Base-by-base conservation (phyloP, 2,888 invertebrate genomes). In the Eretmocerus hayati region DNA sequence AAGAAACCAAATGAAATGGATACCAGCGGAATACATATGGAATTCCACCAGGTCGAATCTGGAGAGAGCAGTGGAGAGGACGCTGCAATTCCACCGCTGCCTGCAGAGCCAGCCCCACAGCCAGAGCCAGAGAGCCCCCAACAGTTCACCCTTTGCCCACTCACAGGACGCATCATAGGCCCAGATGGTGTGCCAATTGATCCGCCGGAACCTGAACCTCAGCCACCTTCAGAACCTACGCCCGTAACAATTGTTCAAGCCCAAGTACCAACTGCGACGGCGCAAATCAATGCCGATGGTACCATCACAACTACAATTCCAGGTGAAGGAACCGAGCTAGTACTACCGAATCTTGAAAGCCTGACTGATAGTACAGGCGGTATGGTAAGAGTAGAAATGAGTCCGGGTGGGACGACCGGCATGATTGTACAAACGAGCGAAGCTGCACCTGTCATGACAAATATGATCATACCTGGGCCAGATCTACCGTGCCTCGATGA, bases 71-170 rank as follows among this genome's bases (percentile, higher is more conserved):
- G 66, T 51, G 84, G 83, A 54, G 84, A 83, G 53, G 76, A 77
- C 57, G 82, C 84, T 11, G 76, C 76, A 46, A 62, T 75, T 44
- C 66, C 68, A 9, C 60, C 65, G 1, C 56, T 56, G 3, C 56
- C 58, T 19, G 64, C 74, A 46, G 75, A 75, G 33, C 72, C 77
- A 11, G 61, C 77, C 2, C 79, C 54, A 71, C 78, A 49, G 36
- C 72, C 80, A 13, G 73, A 73, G 54, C 79, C 79, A 1, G 77
- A 77, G n/a, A 81, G 81, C 63, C 85, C 84, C 18, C 80, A 81
- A 9, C 81, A 81, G 46, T 80, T 85, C 46, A 83, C 85, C 38
- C 73, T 90, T 55, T 87, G 87, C 62, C 84, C 84, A 1, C 70
- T 79, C 15, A 83, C 83, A 2, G 84, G 83, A 45, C 65, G 72